Evolutionary conservation across 2,113 vertebrate genomes (phyloP), one percentile per base, ranked within the genome.

Genomic region (Sarotherodon lohbergeri): DNA sequence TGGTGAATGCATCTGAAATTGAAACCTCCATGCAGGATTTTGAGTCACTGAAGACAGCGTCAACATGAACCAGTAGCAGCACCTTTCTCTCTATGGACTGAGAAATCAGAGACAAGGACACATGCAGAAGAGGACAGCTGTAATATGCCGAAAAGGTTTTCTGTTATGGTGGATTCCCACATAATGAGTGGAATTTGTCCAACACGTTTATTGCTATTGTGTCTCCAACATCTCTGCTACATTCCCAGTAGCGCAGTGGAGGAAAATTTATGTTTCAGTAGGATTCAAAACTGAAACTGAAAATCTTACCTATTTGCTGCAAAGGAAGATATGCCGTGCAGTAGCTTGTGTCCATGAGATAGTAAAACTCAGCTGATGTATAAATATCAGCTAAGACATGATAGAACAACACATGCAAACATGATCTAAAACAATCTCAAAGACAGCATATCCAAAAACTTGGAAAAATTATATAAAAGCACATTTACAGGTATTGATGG

Each of bases 111-210:
- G 63, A 39, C 63, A 22, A 68, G 34, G 34, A 39, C 36, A 22
- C 0, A 22, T 41, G 19, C 63, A 41, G 63, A 41, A n/a, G 34
- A 39, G 13, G 4, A 1, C 0, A 68, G 34, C 4, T 68, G 0
- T 39, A 68, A 39, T 5, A 41, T 68, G 63, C 13, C 34, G 41
- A 68, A 68, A 41, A 41, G 11, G 19, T 22, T 68, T 68, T 41
- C 34, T 41, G 63, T 14, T 9, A 41, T 41, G 63, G 36, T 22
- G 19, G 63, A 41, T 22, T 41, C 36, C n/a, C 63, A 39, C 63
- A n/a, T 68, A 2, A 41, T 39, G 19, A 68, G 34, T 43, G 63
- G 0, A 8, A 32, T 61, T 61, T 61, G 32, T 61, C 14, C 29
- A 59, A 9, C 56, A 59, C 32, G 27, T 17, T 16, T 63, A 6